Base-by-base conservation (phyloP, 2,113 vertebrate genomes). In the Aegithalos caudatus region DNA sequence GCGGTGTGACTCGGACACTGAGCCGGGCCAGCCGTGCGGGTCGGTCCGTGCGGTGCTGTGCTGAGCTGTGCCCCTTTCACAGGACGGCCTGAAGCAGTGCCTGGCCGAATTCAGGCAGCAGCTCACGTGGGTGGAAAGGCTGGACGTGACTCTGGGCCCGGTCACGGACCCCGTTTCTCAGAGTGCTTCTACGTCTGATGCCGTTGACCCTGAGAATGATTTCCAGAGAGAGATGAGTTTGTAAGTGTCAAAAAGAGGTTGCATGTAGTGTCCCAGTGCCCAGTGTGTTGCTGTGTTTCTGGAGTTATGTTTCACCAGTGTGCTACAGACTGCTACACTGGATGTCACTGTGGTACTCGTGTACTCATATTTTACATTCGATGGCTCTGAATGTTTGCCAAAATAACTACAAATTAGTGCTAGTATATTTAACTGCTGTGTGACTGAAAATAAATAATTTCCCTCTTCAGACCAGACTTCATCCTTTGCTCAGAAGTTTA, bases 161-260 rank as follows among this genome's bases (percentile, higher is more conserved):
- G 97, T 96, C 3, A 7, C 69, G 11, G 96, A 82, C 28, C 88
- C 77, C 40, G 44, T 35, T 95, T 95, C 87, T 66, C 95, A 67
- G 95, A 96, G 83, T 29, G 78, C 42, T 44, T 78, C 62, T 40
- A 25, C 84, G 16, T 64, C 93, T 74, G 97, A 94, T 70, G 71
- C 73, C 8, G 64, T 99, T 11, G 97, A 99, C 31, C 98, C 98
- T 4, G 99, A 99, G 51, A 98, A 99, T 40, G 99, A 99, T 81
- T 99, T 99, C 94, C 98, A 99, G 93, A 98, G 99, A 88, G 99
- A 99, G 85, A 99, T 99, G 99, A 98, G 94, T 92, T 99, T 99
- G 99, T 99, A 96, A 97, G 99, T 99, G 56, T 31, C 14, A 5
- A 37, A 69, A 40, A 12, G 6, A 5, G 18, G 29, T 45, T 28